Evolutionary conservation across 2,113 vertebrate genomes (phyloP).

Genomic region (Epinephelus cyanopodus): DNA sequence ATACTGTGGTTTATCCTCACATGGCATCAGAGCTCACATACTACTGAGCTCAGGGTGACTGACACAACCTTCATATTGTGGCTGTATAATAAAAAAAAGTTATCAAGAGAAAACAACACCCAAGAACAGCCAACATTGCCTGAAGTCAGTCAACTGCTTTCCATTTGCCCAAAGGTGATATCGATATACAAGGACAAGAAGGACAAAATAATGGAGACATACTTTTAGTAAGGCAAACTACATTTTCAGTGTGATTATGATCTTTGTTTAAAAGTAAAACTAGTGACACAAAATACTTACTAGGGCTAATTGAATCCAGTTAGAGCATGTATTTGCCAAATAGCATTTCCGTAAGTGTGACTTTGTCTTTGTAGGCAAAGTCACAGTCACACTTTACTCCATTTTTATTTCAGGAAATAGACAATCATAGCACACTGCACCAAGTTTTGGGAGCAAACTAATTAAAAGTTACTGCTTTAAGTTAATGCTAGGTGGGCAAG

Average conservation of each 20-base stretch:
- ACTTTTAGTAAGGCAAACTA: conserved; percentile 15
- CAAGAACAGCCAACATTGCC: conserved; percentile 6
- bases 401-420: not conserved
- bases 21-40: conserved; percentile 25
- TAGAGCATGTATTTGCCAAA: not conserved
- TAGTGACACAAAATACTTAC: not conserved
- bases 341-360: not conserved
- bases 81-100: conserved; percentile 16
- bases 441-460: not conserved
- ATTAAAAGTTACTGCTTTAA: not conserved
- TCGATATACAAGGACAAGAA: conserved; percentile 56
- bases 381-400: not conserved
- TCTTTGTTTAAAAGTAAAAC: conserved; percentile 17
- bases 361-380: conserved; percentile 1
- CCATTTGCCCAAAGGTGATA: conserved; percentile 61
- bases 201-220: conserved; percentile 36
- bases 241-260: conserved; percentile 34
- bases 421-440: not conserved
- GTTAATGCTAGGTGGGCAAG: not conserved
- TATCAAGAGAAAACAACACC: conserved; percentile 38
- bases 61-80: conserved; percentile 24
- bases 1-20: conserved; percentile 26
- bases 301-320: not conserved
- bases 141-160: conserved; percentile 64
- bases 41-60: conserved; percentile 42